Evolutionary conservation across 2,888 invertebrate species (phyloP).

Genomic region (Polymixis flavicincta): DNA sequence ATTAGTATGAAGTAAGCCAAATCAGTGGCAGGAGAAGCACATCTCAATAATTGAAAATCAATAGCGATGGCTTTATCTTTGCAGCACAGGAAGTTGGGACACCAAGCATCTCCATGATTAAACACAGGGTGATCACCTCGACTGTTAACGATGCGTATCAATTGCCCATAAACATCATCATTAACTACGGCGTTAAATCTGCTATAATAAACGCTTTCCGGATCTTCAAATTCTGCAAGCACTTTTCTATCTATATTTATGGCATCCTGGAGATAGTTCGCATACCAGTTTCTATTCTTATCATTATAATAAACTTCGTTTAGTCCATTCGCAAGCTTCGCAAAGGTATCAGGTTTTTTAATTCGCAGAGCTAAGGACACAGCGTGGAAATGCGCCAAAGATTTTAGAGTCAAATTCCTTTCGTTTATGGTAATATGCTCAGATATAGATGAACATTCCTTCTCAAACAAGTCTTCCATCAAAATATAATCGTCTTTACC

Average conservation of each 20-base stretch:
- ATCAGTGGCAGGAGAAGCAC: constrained; percentile 75
- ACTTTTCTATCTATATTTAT: constrained; percentile 71
- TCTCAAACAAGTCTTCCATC: constrained; percentile 76
- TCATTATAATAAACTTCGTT: constrained; percentile 75
- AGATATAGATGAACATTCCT: constrained; percentile 65
- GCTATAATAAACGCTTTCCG: constrained; percentile 72
- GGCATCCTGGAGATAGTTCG: constrained; percentile 71
- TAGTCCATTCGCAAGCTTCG: constrained; percentile 65
- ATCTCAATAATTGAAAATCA: constrained; percentile 78
- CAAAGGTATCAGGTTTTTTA: constrained; percentile 72
- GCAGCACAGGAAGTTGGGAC: constrained; percentile 75
- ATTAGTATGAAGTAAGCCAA: constrained; percentile 71
- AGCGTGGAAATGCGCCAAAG: constrained; percentile 79
- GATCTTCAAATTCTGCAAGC: constrained; percentile 71
- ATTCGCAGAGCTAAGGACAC: constrained; percentile 74
- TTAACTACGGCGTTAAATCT: constrained; percentile 71
- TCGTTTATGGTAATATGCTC: constrained; percentile 66
- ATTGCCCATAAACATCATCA: constrained; percentile 72
- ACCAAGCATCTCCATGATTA: constrained; percentile 81
- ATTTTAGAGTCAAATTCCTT: constrained; percentile 70
- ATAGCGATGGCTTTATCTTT: constrained; percentile 71
- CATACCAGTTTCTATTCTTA: constrained; percentile 73
- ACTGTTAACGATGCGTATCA: constrained; percentile 65
- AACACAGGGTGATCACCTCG: constrained; percentile 70
- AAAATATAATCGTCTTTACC: constrained; percentile 76